Evolutionary conservation across 2,113 vertebrate species (phyloP).

Genomic region (Grammomys surdaster): DNA sequence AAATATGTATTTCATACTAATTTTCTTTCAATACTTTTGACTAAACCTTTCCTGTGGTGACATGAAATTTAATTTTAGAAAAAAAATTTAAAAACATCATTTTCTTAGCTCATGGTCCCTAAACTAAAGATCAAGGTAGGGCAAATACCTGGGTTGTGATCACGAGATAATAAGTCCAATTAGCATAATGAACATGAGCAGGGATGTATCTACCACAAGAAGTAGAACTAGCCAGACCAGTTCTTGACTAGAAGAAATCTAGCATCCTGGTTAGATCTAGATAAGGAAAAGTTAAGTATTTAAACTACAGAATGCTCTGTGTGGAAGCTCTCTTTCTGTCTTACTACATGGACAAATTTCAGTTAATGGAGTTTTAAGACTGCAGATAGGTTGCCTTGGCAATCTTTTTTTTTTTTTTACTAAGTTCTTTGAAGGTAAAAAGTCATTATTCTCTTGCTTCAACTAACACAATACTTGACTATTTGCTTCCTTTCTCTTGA

Average conservation of each 20-base stretch:
- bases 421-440: neutral
- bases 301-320: neutral
- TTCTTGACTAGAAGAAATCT: neutral
- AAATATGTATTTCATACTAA: neutral
- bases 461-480: neutral
- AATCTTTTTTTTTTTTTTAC: neutral
- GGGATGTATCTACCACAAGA: neutral
- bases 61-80: conserved; percentile 4
- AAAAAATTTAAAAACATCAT: neutral
- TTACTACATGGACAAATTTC: neutral
- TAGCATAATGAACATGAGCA: neutral
- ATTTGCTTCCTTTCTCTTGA: conserved; percentile 3
- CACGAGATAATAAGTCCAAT: neutral
- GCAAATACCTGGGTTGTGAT: neutral
- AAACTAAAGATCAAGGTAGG: neutral
- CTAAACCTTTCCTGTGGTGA: neutral
- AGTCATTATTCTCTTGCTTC: neutral
- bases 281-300: neutral
- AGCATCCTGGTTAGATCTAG: neutral
- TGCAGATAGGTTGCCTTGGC: accelerated
- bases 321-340: neutral
- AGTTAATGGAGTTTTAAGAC: neutral
- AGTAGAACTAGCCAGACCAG: neutral
- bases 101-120: neutral
- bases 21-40: neutral